Conservation (phyloP, 2,113 vertebrate species). For the Toxostoma redivivum region DNA sequence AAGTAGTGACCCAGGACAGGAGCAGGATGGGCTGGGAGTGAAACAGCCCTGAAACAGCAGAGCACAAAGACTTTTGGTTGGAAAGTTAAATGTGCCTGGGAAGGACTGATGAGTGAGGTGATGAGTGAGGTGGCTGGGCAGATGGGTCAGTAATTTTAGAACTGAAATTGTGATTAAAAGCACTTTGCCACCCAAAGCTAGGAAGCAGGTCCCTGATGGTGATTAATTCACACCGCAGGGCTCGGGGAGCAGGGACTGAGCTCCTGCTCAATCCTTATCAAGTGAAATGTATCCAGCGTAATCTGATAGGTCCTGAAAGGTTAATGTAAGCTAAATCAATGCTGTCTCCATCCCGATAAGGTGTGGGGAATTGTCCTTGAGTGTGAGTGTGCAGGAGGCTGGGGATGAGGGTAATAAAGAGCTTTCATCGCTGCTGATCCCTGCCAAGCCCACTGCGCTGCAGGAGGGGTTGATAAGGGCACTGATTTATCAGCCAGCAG, state of each 20-base stretch:
- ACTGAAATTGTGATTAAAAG: slow-evolving; percentile 56
- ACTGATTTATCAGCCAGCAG: slow-evolving; percentile 43
- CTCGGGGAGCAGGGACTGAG: neutral
- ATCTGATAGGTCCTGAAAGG: slow-evolving; percentile 62
- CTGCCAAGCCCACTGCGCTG: neutral
- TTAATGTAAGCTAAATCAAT: slow-evolving; percentile 67
- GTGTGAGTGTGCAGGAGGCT: neutral
- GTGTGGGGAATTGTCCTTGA: slow-evolving; percentile 58
- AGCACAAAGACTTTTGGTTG: neutral
- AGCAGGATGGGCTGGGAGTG: neutral
- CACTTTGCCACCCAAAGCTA: neutral
- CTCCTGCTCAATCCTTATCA: slow-evolving; percentile 41
- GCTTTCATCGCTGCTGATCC: slow-evolving; percentile 21
- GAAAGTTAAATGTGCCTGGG: neutral
- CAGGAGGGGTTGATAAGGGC: slow-evolving; percentile 1
- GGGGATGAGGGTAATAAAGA: slow-evolving; percentile 34
- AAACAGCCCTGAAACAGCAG: neutral
- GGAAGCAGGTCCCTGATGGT: neutral
- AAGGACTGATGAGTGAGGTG: neutral
- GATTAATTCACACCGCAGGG: slow-evolving; percentile 13
- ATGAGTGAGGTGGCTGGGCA: neutral
- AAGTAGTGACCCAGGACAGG: neutral
- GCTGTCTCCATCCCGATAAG: slow-evolving; percentile 31
- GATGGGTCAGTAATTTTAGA: slow-evolving; percentile 35
- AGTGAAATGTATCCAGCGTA: slow-evolving; percentile 40